Conservation (phyloP, 92 coral and sea anemone species). For the Anthopleura xanthogrammica region DNA sequence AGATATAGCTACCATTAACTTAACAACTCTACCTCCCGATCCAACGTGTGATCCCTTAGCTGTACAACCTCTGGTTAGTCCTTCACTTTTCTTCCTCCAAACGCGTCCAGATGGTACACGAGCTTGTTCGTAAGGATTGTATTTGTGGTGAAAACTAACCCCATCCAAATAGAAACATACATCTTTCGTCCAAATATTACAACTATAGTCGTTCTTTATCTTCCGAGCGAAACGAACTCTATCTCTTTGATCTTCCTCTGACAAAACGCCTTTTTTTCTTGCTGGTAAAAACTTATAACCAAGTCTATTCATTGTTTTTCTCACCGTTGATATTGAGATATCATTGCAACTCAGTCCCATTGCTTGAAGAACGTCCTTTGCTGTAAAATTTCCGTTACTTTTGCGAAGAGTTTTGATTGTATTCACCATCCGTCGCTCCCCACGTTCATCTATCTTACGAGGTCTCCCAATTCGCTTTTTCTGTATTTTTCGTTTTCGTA, state of each 20-base stretch:
- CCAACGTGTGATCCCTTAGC: constrained; percentile 57
- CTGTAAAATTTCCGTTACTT: no score
- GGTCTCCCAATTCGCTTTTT: no score
- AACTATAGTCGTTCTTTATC: constrained; percentile 26
- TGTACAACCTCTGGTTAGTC: constrained; percentile 35
- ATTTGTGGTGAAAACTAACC: constrained; percentile 35
- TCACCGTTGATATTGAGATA: no score
- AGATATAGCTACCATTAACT: constrained; percentile 52
- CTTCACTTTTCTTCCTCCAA: constrained; percentile 51
- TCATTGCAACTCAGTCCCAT: no score
- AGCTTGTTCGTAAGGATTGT: constrained; percentile 52
- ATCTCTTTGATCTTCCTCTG: constrained; percentile 23
- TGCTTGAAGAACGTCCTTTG: no score
- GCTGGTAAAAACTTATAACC: constrained; percentile 43
- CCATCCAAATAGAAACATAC: constrained; percentile 58
- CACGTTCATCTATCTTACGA: no score
- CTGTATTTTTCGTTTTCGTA: no score
- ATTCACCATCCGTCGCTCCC: no score
- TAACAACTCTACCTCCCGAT: constrained; percentile 53
- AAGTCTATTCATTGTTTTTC: no score
- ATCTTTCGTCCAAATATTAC: constrained; percentile 38
- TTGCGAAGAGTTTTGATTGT: no score
- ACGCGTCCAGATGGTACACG: constrained; percentile 37
- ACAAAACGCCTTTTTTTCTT: constrained; percentile 47
- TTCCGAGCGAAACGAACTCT: constrained; percentile 33